Conservation (phyloP, 2,113 vertebrate species). For the Cyanistes caeruleus region DNA sequence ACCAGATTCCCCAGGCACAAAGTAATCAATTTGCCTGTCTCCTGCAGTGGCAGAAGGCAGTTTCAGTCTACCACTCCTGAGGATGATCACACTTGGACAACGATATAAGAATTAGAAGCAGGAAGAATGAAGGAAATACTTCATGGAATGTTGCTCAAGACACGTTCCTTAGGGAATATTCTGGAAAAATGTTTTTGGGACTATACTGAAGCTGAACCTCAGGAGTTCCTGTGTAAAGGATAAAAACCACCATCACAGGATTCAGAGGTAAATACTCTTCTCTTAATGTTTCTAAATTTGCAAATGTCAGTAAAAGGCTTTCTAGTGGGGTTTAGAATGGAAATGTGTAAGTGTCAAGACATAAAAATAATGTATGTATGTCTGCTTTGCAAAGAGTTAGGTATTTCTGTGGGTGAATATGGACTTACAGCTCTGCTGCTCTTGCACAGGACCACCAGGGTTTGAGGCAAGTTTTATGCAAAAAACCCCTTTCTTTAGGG, state of each 20-base stretch:
- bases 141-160: neutral
- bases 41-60: slow-evolving; percentile 15
- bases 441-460: neutral
- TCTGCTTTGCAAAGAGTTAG: neutral
- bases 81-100: slow-evolving; percentile 30
- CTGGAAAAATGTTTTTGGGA: neutral
- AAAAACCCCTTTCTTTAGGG: neutral
- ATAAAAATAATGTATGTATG: neutral
- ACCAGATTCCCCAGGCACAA: slow-evolving; percentile 79
- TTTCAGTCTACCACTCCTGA: neutral
- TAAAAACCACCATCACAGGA: neutral
- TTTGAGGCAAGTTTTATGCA: neutral
- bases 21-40: slow-evolving; percentile 64
- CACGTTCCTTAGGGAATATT: neutral
- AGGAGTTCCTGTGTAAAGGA: neutral
- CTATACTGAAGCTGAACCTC: slow-evolving; percentile 23
- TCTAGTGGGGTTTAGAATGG: neutral
- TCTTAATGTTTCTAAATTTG: neutral
- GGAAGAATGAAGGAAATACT: slow-evolving; percentile 48
- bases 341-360: neutral
- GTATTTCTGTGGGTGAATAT: neutral
- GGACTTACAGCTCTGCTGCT: neutral
- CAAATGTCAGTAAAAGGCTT: neutral
- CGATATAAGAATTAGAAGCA: neutral
- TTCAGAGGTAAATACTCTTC: slow-evolving; percentile 65